Evolutionary conservation across 2,797 vertebrate species (phyloP), one percentile per base, ranked within the genome.

Genomic region (Sciurus vulgaris): DNA sequence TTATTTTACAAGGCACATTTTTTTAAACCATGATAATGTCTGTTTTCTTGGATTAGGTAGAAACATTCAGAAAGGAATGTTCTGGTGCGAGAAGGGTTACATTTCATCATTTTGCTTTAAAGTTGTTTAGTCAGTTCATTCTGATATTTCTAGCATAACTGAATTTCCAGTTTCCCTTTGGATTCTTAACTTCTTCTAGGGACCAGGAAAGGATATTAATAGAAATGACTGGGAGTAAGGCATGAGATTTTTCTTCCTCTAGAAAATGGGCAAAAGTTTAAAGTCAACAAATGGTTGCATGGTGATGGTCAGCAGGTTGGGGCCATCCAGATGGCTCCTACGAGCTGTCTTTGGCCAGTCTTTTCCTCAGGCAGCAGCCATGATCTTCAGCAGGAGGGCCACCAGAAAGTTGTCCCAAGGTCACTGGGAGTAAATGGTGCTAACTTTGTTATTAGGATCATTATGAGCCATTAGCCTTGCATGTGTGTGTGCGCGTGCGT

Each of bases 81-180:
- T 18, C 30, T 65, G 38, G 17, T 41, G 33, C 63, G 30, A 51
- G 44, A 47, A 79, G 54, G 4, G 18, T 65, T 56, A 15, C 33
- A 93, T 96, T 49, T 47, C 35, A 20, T 94, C 15, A 12, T 94
- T 86, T 88, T 83, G 47, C 70, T 93, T 49, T 78, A 59, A 49
- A 56, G n/a, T 85, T 69, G 33, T 78, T 85, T 33, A 63, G 33
- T 70, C 15, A n/a, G 33, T 70, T 89, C 41, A 81, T 93, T 86
- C 35, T 33, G 47, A 7, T 76, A 38, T 92, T 89, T 88, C 81
- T 41, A 56, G 77, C 67, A 67, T 61, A 70, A 70, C 38, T 26
- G 67, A 81, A 41, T 73, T 94, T 91, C 94, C 30, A 49, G 20
- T 69, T 87, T n/a, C 63, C 76, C 22, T 73, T 86, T 61, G 59